Base-by-base conservation (phyloP, 2,113 vertebrate species). In the Philantomba maxwellii region DNA sequence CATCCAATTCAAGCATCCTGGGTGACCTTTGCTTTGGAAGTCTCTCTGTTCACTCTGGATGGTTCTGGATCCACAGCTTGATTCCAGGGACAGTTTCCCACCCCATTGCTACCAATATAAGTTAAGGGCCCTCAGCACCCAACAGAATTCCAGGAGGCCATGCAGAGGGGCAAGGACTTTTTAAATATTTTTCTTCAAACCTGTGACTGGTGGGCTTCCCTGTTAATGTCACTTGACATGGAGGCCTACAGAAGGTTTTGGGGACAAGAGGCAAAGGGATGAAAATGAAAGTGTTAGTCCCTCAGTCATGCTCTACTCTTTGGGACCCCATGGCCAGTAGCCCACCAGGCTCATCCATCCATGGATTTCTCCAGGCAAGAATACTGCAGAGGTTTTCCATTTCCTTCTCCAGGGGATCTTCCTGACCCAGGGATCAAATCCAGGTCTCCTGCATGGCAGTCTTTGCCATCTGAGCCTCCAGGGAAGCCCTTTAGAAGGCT, bases 21-120 rank as follows among this genome's bases (percentile, higher is more conserved):
- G 17, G 7, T 70, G 64, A 70, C 17, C 0, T 70, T 70, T 70
- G 17, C n/a, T 70, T 70, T 70, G 33, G 2, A 70, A 70, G 64
- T 70, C 64, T 70, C n/a, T 36, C 64, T 70, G 17, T 36, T 70
- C 64, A 70, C n/a, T 66, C 64, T 66, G 17, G 64, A 66, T 66
- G 9, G 17, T 5, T 11, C 64, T 66, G 64, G n/a, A 36, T 21
- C 33, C 64, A 36, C 9, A 70, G 64, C 17, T 36, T 36, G 60
- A 36, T 70, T 70, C n/a, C 0, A 0, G 1, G n/a, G 64, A 8
- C 9, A 70, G n/a, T 17, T 36, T 70, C n/a, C 4, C 64, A 70
- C n/a, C 17, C 4, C 17, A 21, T 36, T 0, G 0, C 7, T n/a
- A 36, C n/a, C 64, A 84, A 36, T 36, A 36, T 36, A 70, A 64